A percentile compares a stretch with the other conserved stretches of the same genome.
Conservation (phyloP, 1,140 invertebrate genomes). For the Physella acuta region DNA sequence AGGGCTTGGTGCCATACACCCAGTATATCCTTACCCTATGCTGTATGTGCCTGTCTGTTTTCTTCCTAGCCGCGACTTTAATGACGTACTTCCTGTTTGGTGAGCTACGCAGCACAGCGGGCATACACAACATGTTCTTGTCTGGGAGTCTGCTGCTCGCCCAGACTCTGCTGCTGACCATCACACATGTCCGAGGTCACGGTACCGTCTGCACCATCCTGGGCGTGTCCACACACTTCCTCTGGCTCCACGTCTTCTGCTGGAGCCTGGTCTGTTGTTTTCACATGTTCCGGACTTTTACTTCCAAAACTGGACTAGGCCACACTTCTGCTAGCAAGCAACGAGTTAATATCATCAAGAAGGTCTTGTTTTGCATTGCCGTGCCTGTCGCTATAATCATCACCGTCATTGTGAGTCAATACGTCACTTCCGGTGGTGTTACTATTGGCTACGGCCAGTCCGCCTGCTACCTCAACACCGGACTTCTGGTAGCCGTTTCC, state of each 20-base stretch:
- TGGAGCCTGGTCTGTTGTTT: slow-evolving; percentile 91
- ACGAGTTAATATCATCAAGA: slow-evolving; percentile 21
- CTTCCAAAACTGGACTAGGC: slow-evolving; percentile 36
- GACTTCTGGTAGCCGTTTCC: slow-evolving; percentile 26
- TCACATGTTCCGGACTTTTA: slow-evolving; percentile 63
- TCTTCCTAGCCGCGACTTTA: background rate
- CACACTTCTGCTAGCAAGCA: background rate
- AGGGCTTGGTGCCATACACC: background rate
- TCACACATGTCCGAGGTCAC: background rate
- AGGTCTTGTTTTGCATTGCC: slow-evolving; percentile 30
- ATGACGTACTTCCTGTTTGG: slow-evolving; percentile 9
- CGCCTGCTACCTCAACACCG: slow-evolving; percentile 34
- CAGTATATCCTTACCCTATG: background rate
- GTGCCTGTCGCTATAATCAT: slow-evolving; percentile 28
- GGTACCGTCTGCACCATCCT: slow-evolving; percentile 57
- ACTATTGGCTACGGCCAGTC: slow-evolving; percentile 25
- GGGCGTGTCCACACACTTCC: slow-evolving; percentile 84
- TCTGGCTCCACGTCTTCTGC: slow-evolving; percentile 88
- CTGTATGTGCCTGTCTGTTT: background rate
- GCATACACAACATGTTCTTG: slow-evolving; percentile 9
- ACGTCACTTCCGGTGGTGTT: slow-evolving; percentile 24
- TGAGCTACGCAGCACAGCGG: slow-evolving; percentile 3
- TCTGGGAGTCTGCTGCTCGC: background rate
- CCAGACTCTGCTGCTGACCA: background rate
- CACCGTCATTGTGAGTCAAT: slow-evolving; percentile 22